phyloP scores from a whole-genome alignment of 2,113 vertebrate genomes.

The Symphodus melops region DNA sequence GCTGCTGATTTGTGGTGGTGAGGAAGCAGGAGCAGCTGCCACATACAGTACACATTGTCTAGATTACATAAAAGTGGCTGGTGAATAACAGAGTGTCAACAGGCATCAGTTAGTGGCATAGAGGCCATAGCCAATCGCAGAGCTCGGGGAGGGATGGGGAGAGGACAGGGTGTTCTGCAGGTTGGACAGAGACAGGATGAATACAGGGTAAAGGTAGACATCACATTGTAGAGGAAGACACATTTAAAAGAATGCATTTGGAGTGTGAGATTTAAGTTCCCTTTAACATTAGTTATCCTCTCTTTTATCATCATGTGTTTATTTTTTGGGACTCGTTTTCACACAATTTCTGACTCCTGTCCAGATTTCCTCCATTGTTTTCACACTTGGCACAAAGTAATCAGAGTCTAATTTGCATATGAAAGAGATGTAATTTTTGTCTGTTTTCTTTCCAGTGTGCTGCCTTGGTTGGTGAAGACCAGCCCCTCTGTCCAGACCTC shows the following conservation, averaged over 20 bases:
- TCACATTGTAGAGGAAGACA: conserved; percentile 3
- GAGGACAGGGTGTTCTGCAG: conserved; percentile 36
- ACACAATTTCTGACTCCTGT: neutral
- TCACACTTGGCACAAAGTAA: conserved; percentile 10
- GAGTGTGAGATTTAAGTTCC: neutral
- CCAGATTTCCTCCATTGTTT: conserved; percentile 26
- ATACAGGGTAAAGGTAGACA: neutral
- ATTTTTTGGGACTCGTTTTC: neutral
- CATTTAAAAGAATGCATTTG: neutral
- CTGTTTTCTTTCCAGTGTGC: conserved; percentile 87
- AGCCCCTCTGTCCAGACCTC: conserved; percentile 98
- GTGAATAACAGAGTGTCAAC: conserved; percentile 85
- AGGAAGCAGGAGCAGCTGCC: conserved; percentile 81
- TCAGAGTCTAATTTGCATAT: conserved; percentile 19
- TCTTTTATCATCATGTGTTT: too few species aligned
- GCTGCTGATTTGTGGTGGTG: conserved; percentile 62
- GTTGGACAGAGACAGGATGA: neutral
- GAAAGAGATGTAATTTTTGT: conserved; percentile 6
- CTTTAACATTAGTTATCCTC: too few species aligned
- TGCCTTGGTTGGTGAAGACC: conserved; percentile 99
- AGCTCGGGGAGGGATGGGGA: conserved; percentile 11
- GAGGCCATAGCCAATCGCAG: conserved; percentile 56
- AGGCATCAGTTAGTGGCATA: conserved; percentile 78
- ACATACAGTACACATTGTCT: conserved; percentile 72
- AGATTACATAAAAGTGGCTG: conserved; percentile 81